Base-by-base conservation (phyloP, 1,140 invertebrate species). In the Bombus ignitus region DNA sequence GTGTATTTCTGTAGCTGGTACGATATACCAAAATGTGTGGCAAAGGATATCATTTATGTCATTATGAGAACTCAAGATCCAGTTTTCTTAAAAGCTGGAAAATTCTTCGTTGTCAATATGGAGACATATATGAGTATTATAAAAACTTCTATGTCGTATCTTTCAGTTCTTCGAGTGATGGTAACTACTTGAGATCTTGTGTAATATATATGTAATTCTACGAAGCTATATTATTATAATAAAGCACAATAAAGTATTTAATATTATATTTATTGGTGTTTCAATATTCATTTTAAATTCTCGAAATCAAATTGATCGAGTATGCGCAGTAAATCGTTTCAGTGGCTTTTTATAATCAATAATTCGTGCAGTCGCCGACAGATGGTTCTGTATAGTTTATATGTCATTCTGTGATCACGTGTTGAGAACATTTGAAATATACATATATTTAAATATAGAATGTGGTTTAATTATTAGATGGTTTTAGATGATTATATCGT, bases 101-200 rank as follows among this genome's bases (percentile, higher is more conserved):
- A 70, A n/a, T 84, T 84, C 3, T 70, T 90, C 15, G 42, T 81
- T 3, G 53, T 90, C 18, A 90, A 90, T 6, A 57, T 89, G 53
- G 73, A 78, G 39, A 90, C 88, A 13, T 90, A 84, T n/a, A 88
- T 74, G 89, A 90, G 68, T 68, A 90, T 90, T 4, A 13, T 89
- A 28, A 90, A 81, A 75, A 87, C 88, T 1, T 89, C 88, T 28
- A 59, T 87, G 32, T 90, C 89, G 6, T 90, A 90, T 37, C n/a
- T 90, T 0, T 90, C 89, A 25, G 78, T 90, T 15, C 35, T 90
- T 0, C 88, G 89, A 2, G 81, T 89, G 22, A 90, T 89, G 85
- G 32, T 90, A 39, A 74, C 76, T 37, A 32, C 44, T 18, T 89
- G 18, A 89, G 1, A 13, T 6, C 9, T 59, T 39, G 47, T 44